Evolutionary conservation across 2,888 invertebrate species (phyloP), one percentile per base, ranked within the genome.

Genomic region (Cancer borealis): DNA sequence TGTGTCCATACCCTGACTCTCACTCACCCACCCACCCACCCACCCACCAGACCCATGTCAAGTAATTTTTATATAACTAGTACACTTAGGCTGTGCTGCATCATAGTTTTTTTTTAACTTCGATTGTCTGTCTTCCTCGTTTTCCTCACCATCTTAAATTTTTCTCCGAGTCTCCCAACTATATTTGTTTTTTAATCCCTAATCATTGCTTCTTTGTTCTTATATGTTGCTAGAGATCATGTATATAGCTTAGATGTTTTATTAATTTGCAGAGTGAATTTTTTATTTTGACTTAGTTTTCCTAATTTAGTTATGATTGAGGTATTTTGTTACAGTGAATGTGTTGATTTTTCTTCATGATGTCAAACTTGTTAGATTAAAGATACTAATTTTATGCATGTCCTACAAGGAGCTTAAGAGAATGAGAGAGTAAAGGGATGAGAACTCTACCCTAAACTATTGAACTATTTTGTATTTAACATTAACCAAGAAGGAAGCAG

Each of bases 1-100:
- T 84, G 73, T 79, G 84, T 84, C 26, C 84, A 30, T 39, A 84
- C 84, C 84, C 84, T 84, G 84, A 84, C 84, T 84, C 84, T 84
- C 84, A 84, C 84, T n/a, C n/a, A n/a, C n/a, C n/a, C n/a, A 39
- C 39, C 39, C 39, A 39, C 39, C 39, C 39, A 39, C 39, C 54
- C 54, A 54, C 17, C 84, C 30, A 17, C 30, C 84, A 84, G 84
- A 84, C 39, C 30, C 39, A 3, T 84, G 84, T 84, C 84, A 84
- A 84, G 84, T 84, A 84, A 84, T 84, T 84, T 39, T 14, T 39
- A 84, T 17, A 10, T 17, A 10, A 84, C 84, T 84, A 84, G 84
- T 84, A 39, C 84, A 84, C 84, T 84, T 39, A 84, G 39, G 84
- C 39, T 84, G 30, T 84, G 30, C 84, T 84, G 84, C 84, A 84